A percentile compares a stretch with the other conserved stretches of the same genome.
phyloP scores from a whole-genome alignment of 2,888 invertebrate species.

The Hypomecis punctinalis region DNA sequence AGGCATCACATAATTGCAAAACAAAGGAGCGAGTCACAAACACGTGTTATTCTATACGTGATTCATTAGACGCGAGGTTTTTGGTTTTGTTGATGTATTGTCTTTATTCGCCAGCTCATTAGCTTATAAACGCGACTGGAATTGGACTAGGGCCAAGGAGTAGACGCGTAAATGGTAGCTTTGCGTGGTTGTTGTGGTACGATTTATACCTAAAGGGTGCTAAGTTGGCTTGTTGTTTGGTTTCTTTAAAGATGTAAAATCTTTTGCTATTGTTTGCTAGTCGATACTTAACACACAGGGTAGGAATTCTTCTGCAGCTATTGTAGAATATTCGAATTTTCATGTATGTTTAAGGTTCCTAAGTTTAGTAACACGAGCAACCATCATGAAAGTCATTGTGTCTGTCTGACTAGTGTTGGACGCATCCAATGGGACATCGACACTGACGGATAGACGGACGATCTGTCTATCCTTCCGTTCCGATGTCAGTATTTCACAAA shows the following conservation, averaged over 20 bases:
- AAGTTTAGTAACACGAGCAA: too few relatives aligned
- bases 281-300: too few relatives aligned
- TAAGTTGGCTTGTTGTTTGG: conserved; percentile 4
- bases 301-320: too few relatives aligned
- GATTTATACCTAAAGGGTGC: not conserved
- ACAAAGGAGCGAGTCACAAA: conserved; percentile 72
- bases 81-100: conserved; percentile 82
- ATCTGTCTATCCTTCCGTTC: too few relatives aligned
- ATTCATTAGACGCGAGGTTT: conserved; percentile 75
- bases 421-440: too few relatives aligned
- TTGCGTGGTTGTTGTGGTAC: conserved; percentile 39
- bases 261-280: too few relatives aligned
- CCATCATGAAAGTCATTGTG: too few relatives aligned
- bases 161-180: conserved; percentile 43
- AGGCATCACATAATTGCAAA: conserved; percentile 48
- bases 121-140: conserved; percentile 59
- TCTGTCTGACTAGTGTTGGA: too few relatives aligned
- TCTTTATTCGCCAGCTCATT: conserved; percentile 69
- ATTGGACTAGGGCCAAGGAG: conserved; percentile 71
- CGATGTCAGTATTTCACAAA: not conserved
- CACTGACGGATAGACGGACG: too few relatives aligned
- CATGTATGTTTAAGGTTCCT: too few relatives aligned
- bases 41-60: conserved; percentile 82
- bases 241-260: not conserved
- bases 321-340: too few relatives aligned